Conservation (phyloP, 2,797 vertebrate genomes). For the Myripristis jacobus region DNA sequence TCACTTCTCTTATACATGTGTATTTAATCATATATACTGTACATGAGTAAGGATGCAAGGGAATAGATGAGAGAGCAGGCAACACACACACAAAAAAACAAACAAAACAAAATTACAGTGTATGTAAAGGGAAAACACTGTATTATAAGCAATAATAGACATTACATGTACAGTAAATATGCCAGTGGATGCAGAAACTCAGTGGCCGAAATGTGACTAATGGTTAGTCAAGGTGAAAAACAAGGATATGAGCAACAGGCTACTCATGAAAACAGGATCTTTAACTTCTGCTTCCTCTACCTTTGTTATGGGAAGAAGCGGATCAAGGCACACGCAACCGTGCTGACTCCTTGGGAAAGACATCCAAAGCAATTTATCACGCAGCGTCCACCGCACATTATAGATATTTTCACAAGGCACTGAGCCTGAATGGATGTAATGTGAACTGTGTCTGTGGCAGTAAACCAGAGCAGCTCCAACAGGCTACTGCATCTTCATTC, state of each 20-base stretch:
- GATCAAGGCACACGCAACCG: slow-evolving; percentile 47
- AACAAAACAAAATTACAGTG: too few species aligned
- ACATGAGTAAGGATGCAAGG: not conserved
- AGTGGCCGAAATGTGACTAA: slow-evolving; percentile 55
- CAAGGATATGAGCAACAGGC: slow-evolving; percentile 57
- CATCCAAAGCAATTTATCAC: slow-evolving; percentile 15
- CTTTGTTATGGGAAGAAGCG: slow-evolving; percentile 48
- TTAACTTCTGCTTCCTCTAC: slow-evolving; percentile 45
- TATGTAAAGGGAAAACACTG: not conserved
- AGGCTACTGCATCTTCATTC: not conserved
- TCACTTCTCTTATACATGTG: not conserved
- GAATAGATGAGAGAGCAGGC: not conserved
- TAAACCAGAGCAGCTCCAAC: not conserved
- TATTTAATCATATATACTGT: not conserved
- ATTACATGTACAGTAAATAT: not conserved
- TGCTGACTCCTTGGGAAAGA: slow-evolving; percentile 60
- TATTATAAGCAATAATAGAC: not conserved
- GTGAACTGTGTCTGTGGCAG: not conserved
- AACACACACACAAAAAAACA: too few species aligned
- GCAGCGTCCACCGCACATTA: not conserved
- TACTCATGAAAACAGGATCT: slow-evolving; percentile 28
- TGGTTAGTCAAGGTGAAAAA: slow-evolving; percentile 31
- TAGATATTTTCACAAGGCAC: slow-evolving; percentile 3
- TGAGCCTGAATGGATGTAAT: not conserved
- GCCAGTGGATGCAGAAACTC: not conserved